Base-by-base conservation (phyloP, 2,888 invertebrate species). In the Caenorhabditis zanzibari region DNA sequence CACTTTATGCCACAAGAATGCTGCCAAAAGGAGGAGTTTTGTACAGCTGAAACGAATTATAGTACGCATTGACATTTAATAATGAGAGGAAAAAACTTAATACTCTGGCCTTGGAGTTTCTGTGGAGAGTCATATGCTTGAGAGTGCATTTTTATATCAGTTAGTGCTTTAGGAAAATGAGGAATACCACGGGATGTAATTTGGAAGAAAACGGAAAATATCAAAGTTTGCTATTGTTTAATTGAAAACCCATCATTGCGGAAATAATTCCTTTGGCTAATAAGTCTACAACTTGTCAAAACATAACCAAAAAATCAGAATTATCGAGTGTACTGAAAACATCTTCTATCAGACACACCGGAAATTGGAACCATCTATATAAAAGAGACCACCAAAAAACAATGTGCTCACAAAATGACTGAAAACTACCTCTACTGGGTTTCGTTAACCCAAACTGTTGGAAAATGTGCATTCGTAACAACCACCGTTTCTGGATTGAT, bases 21-120 rank as follows among this genome's bases (percentile, higher is more conserved):
- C 54, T 54, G 68, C 24, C 38, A 52, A 5, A 44, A n/a, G 32
- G 59, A 38, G 32, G 49, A 54, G 54, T 38, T n/a, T n/a, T 38
- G 68, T 68, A 68, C 54, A 68, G 26, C 52, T 68, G 68, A 54
- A 32, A 22, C 22, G 49, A 68, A 52, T 54, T 68, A 52, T 32
- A 14, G 19, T 35, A 49, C 19, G 10, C 10, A 26, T 14, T 68
- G 14, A 52, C n/a, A 64, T 47, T 64, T 64, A 28, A 52, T 10
- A 19, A 12, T 66, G 49, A 66, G 49, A 47, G 19, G n/a, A 44
- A 66, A 52, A 26, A 38, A 64, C 19, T 56, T 54, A 54, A 54
- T 54, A 54, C 54, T 6, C 12, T 14, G 47, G 47, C 7, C n/a
- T 19, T 19, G 5, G n/a, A n/a, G 7, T 19, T n/a, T 47, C 19